Base-by-base conservation (phyloP, 2,888 invertebrate genomes). In the Liodrosophila aerea region DNA sequence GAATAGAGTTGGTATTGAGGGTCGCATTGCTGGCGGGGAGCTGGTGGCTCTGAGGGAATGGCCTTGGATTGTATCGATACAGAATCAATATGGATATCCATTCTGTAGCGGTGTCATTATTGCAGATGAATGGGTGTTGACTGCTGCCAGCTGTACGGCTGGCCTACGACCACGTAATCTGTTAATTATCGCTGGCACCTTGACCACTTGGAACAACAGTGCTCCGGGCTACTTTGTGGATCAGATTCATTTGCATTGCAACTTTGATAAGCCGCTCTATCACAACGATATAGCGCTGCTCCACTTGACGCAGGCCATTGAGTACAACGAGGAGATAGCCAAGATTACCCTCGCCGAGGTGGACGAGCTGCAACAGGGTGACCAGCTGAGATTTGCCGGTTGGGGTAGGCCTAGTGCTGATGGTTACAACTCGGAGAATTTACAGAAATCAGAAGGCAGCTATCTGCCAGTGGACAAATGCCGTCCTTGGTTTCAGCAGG, bases 251-350 rank as follows among this genome's bases (percentile, higher is more conserved):
- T 16, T 71, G 2, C 87, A 87, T 27, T 86, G 86, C 37, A 85
- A 83, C 11, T 87, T 83, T 8, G 75, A 86, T 46, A 60, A 61
- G 15, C 87, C 87, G 0, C 33, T 64, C 0, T 83, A 73, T 45
- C 65, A 87, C 39, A 92, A 94, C 80, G 95, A 95, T 69, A 93
- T 95, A 40, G 94, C 93, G 0, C 85, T 95, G 1, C 75, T 95
- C 1, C 91, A 92, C 71, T 89, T 94, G 15, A 87, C 89, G 0
- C 73, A 89, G 0, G 90, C 91, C 27, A 91, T 94, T 1, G 86
- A 87, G 27, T 92, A 92, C 57, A 88, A 91, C 36, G 88, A 91
- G 0, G 76, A 76, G 0, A 92, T 93, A 0, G 88, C 91, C 9
- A 91, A 92, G 0, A 87, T 93, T 0, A 90, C 91, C 34, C 82